phyloP scores from a whole-genome alignment of 53 echinoderm and acorn worm genomes.

The Apostichopus leukothele region DNA sequence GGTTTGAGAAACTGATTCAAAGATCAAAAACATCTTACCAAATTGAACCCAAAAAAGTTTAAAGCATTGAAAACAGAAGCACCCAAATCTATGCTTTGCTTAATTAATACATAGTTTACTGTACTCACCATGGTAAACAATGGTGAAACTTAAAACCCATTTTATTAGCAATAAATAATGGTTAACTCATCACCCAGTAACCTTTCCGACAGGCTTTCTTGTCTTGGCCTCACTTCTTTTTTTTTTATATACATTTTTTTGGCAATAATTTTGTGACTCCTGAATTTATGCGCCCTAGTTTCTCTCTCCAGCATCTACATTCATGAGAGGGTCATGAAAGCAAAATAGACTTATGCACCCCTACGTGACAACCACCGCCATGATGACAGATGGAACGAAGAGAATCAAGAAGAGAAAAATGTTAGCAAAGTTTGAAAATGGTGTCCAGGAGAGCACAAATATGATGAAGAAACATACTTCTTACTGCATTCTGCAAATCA shows the following conservation, averaged over 20 bases:
- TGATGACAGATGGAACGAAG: background rate
- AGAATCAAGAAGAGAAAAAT: background rate
- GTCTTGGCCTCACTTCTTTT: background rate
- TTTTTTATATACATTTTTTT: background rate
- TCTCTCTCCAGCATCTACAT: background rate
- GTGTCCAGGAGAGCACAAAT: too few species aligned
- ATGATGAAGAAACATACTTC: too few species aligned
- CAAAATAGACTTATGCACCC: background rate
- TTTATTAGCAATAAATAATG: background rate
- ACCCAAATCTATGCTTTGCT: too few species aligned
- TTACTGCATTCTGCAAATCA: too few species aligned
- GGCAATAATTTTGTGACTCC: background rate
- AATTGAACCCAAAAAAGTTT: too few species aligned
- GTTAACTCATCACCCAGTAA: background rate
- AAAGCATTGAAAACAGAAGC: too few species aligned
- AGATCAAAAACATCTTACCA: too few species aligned
- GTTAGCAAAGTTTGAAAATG: background rate
- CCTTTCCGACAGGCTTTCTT: background rate
- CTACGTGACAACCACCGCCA: background rate
- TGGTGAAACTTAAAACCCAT: too few species aligned
- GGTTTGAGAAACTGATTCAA: too few species aligned
- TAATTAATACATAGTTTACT: too few species aligned
- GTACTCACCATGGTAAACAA: too few species aligned
- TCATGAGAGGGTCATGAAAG: background rate
- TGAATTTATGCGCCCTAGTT: background rate